A percentile compares a stretch with the other conserved stretches of the same genome.
Evolutionary conservation across 2,888 invertebrate species (phyloP).

Genomic region (Eristalis pertinax): DNA sequence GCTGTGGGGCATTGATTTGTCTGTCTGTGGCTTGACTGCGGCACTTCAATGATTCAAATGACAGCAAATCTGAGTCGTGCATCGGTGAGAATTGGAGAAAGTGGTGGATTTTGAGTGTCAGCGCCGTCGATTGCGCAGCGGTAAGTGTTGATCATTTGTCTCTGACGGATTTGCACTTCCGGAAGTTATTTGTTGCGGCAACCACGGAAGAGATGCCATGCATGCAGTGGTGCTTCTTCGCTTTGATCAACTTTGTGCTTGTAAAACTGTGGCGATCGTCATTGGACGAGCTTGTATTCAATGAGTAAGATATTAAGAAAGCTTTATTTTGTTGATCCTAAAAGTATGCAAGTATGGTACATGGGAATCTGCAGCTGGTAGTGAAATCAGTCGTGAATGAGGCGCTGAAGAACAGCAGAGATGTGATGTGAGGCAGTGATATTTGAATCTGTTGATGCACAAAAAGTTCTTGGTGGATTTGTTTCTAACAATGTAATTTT

Average conservation of each 20-base stretch:
- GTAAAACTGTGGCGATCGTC: not conserved
- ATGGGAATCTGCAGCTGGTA: not conserved
- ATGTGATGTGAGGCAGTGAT: not conserved
- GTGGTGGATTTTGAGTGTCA: not conserved
- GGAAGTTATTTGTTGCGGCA: not conserved
- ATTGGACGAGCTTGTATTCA: not conserved
- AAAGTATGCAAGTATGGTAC: not conserved
- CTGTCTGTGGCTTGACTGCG: not conserved
- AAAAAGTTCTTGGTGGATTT: no score
- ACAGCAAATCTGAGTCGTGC: not conserved
- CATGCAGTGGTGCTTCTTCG: constrained; percentile 1
- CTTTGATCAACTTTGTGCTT: not conserved
- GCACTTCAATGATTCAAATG: constrained; percentile 2
- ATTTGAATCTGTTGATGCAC: no score
- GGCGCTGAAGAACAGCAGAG: not conserved
- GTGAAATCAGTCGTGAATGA: not conserved
- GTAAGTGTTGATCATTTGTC: constrained; percentile 28
- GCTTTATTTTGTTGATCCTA: not conserved
- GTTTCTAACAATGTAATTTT: no score
- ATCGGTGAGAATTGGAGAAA: constrained; percentile 17
- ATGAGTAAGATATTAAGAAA: not conserved
- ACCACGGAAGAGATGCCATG: not conserved
- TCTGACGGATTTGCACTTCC: constrained; percentile 37
- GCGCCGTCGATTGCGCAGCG: not conserved
- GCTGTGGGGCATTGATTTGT: constrained; percentile 14